These are phyloP conservation scores for Rhagoletis zephyria DNA, from an alignment of 1,140 invertebrate genomes.

Conservation along the genomic window DNA sequence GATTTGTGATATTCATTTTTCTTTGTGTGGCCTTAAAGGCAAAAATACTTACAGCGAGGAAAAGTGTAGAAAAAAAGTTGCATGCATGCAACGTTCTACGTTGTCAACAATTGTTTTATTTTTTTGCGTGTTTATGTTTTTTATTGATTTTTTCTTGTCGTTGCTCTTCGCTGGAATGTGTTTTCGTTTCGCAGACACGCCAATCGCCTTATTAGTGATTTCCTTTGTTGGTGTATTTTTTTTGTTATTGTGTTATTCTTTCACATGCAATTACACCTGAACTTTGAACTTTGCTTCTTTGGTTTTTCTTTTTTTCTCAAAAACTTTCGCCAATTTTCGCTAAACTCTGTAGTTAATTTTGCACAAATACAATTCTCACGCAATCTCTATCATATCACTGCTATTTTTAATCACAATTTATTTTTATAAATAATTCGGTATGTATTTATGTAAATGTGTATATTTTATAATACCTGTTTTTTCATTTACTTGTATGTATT, in stretches of 20 bases:
- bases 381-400: no score
- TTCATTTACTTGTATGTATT: background rate
- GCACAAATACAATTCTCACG: background rate
- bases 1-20: background rate
- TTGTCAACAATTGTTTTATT: background rate
- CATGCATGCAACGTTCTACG: slow-evolving; percentile 4
- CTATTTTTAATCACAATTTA: no score
- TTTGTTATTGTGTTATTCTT: background rate
- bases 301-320: background rate
- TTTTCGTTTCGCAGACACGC: background rate
- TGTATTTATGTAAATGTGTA: background rate
- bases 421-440: background rate
- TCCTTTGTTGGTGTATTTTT: no score
- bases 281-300: slow-evolving; percentile 2
- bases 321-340: slow-evolving; percentile 1
- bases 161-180: background rate
- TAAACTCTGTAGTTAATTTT: background rate
- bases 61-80: background rate
- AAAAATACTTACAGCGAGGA: slow-evolving; percentile 15
- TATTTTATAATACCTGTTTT: background rate
- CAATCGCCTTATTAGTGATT: background rate
- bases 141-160: background rate
- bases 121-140: background rate
- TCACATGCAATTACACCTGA: background rate
- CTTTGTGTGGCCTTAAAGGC: slow-evolving; percentile 21